These are phyloP conservation scores for Prietella phreatophila DNA, from an alignment of 2,113 vertebrate genomes.

Conservation along the genomic window DNA sequence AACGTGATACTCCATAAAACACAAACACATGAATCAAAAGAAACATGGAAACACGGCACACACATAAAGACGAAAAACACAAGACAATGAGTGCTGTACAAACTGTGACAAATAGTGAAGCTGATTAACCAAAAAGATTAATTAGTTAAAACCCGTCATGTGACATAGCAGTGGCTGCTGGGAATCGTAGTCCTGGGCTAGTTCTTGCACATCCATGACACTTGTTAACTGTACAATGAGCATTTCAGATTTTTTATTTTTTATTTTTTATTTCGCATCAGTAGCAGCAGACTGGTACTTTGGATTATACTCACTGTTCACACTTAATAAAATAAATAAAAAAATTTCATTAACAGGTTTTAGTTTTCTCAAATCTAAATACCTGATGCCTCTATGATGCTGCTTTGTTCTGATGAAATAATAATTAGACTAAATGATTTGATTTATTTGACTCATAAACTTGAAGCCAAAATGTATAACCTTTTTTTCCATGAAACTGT, in stretches of 20 bases:
- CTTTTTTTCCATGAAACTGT: neutral
- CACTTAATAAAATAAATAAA: neutral
- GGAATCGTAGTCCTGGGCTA: no score
- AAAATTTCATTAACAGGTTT: neutral
- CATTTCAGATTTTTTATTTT: neutral
- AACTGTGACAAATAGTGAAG: no score
- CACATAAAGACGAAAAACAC: no score
- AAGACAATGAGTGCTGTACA: no score
- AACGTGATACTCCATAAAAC: no score
- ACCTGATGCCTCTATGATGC: neutral
- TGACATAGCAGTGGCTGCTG: no score
- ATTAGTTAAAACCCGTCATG: no score
- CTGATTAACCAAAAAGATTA: no score
- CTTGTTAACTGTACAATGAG: neutral
- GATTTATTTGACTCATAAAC: neutral
- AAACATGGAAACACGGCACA: no score
- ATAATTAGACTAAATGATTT: neutral
- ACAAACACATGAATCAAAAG: no score
- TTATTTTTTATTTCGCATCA: conserved; percentile 7
- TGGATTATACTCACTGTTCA: neutral
- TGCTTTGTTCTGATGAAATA: neutral
- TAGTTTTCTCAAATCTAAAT: neutral
- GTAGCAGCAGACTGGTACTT: neutral
- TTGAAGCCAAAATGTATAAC: neutral
- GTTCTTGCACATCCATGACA: no score